phyloP scores from a whole-genome alignment of 2,888 invertebrate genomes.

The Philhelius pedissequus region DNA sequence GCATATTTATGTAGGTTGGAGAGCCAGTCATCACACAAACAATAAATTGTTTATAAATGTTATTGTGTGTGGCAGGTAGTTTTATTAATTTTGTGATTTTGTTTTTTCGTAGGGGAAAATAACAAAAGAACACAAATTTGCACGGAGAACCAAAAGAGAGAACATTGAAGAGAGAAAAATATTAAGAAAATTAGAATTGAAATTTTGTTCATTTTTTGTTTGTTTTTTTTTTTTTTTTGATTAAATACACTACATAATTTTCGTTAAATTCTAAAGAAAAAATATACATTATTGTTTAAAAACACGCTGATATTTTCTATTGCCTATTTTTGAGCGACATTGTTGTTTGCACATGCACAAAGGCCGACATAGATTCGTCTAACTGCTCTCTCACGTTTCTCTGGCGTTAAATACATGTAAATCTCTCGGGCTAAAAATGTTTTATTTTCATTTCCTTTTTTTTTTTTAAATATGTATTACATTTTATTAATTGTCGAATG shows the following conservation, averaged over 20 bases:
- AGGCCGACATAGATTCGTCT: conserved; percentile 63
- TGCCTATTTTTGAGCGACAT: conserved; percentile 41
- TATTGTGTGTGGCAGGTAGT: conserved; percentile 32
- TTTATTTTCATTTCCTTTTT: not conserved
- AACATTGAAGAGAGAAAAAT: conserved; percentile 69
- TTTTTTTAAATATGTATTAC: not conserved
- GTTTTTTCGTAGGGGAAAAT: conserved; percentile 58
- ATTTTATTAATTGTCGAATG: conserved; percentile 27
- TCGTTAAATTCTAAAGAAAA: conserved; percentile 66
- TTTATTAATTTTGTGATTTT: conserved; percentile 54
- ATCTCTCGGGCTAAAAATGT: conserved; percentile 19
- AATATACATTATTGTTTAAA: conserved; percentile 40
- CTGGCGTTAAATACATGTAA: conserved; percentile 15
- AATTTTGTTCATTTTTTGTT: conserved; percentile 29
- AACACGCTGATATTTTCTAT: conserved; percentile 46
- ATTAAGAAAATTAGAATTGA: conserved; percentile 67
- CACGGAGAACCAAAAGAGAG: conserved; percentile 67
- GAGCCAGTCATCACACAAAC: conserved; percentile 55
- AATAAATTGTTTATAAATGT: conserved; percentile 32
- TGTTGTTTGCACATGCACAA: conserved; percentile 68
- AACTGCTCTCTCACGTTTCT: conserved; percentile 18
- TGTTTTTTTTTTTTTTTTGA: conserved; percentile 15
- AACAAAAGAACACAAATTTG: conserved; percentile 61
- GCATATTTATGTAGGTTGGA: conserved; percentile 30
- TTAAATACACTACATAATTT: conserved; percentile 60